Percentiles rank a stretch among this genome's conserved stretches.
Conservation (phyloP, 2,797 vertebrate species). For the Phataginus tricuspis region DNA sequence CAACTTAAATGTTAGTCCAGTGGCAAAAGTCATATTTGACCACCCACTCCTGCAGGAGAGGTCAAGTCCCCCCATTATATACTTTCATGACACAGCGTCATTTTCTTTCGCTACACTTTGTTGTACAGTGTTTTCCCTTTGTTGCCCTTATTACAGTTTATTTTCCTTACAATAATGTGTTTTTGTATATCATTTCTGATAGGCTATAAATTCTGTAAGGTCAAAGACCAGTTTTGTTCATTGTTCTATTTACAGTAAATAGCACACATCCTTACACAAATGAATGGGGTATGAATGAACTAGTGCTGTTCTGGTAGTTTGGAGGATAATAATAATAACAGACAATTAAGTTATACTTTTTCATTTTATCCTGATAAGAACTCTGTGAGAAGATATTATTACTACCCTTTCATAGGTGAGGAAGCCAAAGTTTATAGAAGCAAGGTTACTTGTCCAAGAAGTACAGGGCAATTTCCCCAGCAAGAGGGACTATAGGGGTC, state of each 20-base stretch:
- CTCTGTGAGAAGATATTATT: neutral
- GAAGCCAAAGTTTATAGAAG: neutral
- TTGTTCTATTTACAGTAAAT: neutral
- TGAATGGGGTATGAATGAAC: neutral
- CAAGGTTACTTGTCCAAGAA: neutral
- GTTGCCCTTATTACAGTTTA: neutral
- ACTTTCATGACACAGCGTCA: no score
- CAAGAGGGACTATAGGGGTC: neutral
- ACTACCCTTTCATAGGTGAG: neutral
- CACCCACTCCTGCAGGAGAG: neutral
- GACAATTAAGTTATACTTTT: neutral
- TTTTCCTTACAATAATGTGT: neutral
- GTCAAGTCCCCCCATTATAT: neutral
- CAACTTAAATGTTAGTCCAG: neutral
- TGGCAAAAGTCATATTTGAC: neutral
- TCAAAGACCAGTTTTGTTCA: neutral
- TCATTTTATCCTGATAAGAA: neutral
- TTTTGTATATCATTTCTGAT: neutral
- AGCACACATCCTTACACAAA: neutral
- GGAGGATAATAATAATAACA: neutral
- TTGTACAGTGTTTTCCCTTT: neutral
- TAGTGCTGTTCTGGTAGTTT: neutral
- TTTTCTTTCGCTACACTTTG: neutral
- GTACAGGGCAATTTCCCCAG: neutral
- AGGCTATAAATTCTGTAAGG: neutral